Percentiles rank a stretch among this genome's conserved stretches.
These are phyloP conservation scores for Drosophila anceps DNA, from an alignment of 2,888 invertebrate genomes.

Conservation along the genomic window DNA sequence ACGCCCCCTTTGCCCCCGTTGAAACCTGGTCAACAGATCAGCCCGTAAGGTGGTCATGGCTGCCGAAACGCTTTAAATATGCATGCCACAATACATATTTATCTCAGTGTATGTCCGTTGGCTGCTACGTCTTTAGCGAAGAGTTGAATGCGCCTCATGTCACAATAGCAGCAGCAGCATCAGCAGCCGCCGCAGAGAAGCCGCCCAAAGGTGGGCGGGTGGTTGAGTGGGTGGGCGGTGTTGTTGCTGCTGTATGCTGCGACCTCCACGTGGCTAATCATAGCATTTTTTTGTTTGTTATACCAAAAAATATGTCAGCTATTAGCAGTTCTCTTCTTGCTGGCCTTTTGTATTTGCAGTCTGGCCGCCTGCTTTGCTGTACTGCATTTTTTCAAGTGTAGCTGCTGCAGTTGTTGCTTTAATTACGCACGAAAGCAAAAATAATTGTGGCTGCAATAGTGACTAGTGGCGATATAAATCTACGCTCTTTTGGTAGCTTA, in stretches of 20 bases:
- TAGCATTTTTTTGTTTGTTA: conserved; percentile 28
- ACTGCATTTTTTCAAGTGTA: conserved; percentile 34
- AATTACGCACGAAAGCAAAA: conserved; percentile 19
- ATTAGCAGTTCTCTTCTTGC: conserved; percentile 32
- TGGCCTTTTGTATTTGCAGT: neutral
- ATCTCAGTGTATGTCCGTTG: neutral
- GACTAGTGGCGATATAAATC: too few species aligned
- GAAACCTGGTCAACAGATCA: conserved; percentile 12
- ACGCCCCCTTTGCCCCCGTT: neutral
- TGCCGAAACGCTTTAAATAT: conserved; percentile 77
- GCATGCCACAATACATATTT: conserved; percentile 34
- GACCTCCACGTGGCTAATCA: conserved; percentile 59
- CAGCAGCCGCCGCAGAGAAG: conserved; percentile 5
- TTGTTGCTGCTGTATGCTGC: neutral
- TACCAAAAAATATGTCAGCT: conserved; percentile 40
- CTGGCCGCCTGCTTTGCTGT: neutral
- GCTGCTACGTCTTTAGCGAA: conserved; percentile 18
- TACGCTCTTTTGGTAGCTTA: neutral
- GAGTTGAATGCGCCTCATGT: conserved; percentile 67
- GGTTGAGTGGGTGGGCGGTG: neutral
- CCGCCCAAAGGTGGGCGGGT: conserved; percentile 2
- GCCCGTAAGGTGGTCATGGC: conserved; percentile 72
- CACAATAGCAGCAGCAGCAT: conserved; percentile 50
- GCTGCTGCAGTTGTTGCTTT: conserved; percentile 28
- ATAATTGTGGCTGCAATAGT: neutral